These are phyloP conservation scores for Brienomyrus brachyistius DNA, from an alignment of 2,113 vertebrate species.

Conservation along the genomic window DNA sequence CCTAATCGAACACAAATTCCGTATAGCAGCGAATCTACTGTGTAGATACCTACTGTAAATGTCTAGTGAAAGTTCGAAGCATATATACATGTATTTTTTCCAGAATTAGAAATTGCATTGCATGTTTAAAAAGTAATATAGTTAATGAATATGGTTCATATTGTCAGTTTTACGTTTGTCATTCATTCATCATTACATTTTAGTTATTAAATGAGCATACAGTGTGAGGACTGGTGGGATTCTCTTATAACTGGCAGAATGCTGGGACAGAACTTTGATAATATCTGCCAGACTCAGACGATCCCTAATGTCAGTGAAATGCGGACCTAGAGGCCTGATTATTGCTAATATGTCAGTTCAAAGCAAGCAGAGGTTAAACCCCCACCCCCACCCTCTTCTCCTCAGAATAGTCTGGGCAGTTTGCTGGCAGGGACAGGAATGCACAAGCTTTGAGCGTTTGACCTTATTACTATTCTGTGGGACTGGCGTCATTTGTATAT, in stretches of 20 bases:
- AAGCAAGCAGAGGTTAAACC: not conserved
- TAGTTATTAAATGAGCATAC: not conserved
- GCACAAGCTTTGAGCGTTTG: conserved; percentile 22
- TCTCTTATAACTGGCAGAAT: not conserved
- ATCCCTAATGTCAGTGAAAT: conserved; percentile 12
- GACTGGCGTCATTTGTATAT: conserved; percentile 41
- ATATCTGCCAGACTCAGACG: not conserved
- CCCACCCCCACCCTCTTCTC: not conserved
- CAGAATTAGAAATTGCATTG: not conserved
- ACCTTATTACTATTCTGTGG: conserved; percentile 43
- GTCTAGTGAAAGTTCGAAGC: not conserved
- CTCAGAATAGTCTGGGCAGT: conserved; percentile 24
- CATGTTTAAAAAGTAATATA: not conserved
- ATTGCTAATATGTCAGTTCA: not conserved
- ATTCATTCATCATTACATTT: not conserved
- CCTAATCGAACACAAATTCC: no score
- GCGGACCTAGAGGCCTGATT: not conserved
- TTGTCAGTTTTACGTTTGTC: not conserved
- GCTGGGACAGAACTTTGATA: not conserved
- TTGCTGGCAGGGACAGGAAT: conserved; percentile 17
- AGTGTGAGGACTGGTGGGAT: not conserved
- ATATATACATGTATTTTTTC: not conserved
- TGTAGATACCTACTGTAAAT: not conserved
- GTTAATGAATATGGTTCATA: not conserved
- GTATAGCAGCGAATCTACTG: not conserved